A percentile compares a stretch with the other conserved stretches of the same genome.
Conservation (phyloP, 2,888 invertebrate genomes). For the Diarsia rubi region DNA sequence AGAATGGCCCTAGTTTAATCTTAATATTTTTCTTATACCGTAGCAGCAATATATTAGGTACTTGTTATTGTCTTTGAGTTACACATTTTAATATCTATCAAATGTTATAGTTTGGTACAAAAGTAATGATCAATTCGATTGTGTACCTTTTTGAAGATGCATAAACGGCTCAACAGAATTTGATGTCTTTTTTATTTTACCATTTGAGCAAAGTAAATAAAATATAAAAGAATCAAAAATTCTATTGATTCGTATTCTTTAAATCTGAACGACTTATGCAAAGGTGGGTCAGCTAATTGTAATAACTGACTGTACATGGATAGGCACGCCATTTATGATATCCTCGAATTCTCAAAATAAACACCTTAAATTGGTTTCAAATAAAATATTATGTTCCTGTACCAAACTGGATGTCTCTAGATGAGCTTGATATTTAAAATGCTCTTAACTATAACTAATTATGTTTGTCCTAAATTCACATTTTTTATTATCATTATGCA, state of each 20-base stretch:
- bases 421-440: background rate
- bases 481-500: background rate
- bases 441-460: too few relatives aligned
- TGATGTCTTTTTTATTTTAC: background rate
- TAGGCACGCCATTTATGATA: background rate
- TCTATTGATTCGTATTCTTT: too few relatives aligned
- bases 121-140: background rate
- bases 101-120: slow-evolving; percentile 30
- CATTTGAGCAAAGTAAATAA: too few relatives aligned
- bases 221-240: too few relatives aligned
- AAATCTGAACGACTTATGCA: too few relatives aligned
- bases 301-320: too few relatives aligned
- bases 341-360: background rate
- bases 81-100: slow-evolving; percentile 17
- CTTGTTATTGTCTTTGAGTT: background rate
- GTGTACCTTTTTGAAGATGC: background rate
- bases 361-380: background rate
- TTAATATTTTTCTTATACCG: background rate
- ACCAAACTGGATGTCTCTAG: slow-evolving; percentile 8
- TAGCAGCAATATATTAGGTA: background rate
- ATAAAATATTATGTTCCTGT: slow-evolving; percentile 1
- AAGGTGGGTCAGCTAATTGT: too few relatives aligned
- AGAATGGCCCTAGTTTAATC: background rate
- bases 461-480: background rate
- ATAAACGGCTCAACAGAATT: background rate